Evolutionary conservation across 2,888 invertebrate species (phyloP), one percentile per base, ranked within the genome.

Genomic region (Petrolisthes cinctipes): DNA sequence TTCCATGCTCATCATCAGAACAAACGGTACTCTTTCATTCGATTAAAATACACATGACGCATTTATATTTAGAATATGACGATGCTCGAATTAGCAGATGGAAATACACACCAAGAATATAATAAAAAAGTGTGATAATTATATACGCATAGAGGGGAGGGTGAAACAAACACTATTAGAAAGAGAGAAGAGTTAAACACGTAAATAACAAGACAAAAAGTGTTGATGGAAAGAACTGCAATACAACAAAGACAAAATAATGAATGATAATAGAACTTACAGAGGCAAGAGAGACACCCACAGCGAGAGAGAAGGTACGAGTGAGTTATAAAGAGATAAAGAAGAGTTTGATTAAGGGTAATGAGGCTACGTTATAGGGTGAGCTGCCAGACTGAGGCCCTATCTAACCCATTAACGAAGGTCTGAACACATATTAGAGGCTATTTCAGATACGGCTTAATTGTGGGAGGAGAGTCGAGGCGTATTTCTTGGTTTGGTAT

Each of bases 261-360:
- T 14, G 17, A 66, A 17, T 14, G 66, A 66, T 66, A 17, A 66
- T 17, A 11, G 11, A 17, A 37, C 37, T 37, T 37, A 37, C 37
- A 37, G 37, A 37, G 37, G 66, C 17, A 66, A 82, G 82, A 80
- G 57, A 17, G 56, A 80, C 56, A 80, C 14, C 7, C 14, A 17
- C 11, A 66, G 61, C 57, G 66, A 82, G 61, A 82, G 66, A 66
- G 82, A 66, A 66, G 53, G 61, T 37, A 51, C 23, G 78, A 53
- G 78, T 37, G 51, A 78, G 78, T 51, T 14, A n/a, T 51, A 53
- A 14, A n/a, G 78, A 78, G 78, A 53, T n/a, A 78, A 53, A 78
- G 78, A 78, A 53, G 37, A 37, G 37, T 37, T 37, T 37, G 37
- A 37, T 37, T 37, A 37, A 37, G 37, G 37, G 37, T 37, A 37